These are phyloP conservation scores for Polypterus senegalus DNA, from an alignment of 2,113 vertebrate genomes.

Conservation along the genomic window DNA sequence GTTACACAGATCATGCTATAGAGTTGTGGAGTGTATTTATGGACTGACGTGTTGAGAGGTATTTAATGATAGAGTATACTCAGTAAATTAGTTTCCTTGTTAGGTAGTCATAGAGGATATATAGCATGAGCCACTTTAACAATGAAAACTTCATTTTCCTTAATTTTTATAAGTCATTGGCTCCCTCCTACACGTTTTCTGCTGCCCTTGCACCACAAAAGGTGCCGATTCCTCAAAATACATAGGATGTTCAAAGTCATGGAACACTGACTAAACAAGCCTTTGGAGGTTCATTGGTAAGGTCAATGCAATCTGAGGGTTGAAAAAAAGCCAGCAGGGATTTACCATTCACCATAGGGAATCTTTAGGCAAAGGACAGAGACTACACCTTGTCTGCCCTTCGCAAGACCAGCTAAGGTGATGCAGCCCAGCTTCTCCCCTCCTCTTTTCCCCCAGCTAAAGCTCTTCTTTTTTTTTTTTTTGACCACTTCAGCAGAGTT, in stretches of 20 bases:
- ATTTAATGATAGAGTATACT: too few relatives aligned
- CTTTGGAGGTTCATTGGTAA: constrained; percentile 1
- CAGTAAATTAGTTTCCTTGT: too few relatives aligned
- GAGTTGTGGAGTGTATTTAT: too few relatives aligned
- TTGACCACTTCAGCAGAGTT: constrained; percentile 50
- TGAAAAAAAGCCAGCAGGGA: constrained; percentile 34
- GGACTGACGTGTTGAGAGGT: too few relatives aligned
- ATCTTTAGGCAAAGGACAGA: constrained; percentile 35
- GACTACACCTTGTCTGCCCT: constrained; percentile 70
- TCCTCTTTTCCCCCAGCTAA: constrained; percentile 47
- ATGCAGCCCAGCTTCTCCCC: too few relatives aligned
- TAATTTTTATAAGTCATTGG: too few relatives aligned
- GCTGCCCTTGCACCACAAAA: background rate
- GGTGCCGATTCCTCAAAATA: background rate
- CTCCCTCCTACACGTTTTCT: background rate
- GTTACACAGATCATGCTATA: too few relatives aligned
- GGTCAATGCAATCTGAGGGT: background rate
- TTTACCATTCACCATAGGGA: constrained; percentile 35
- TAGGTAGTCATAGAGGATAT: too few relatives aligned
- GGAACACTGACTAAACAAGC: background rate
- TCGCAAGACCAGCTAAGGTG: constrained; percentile 64
- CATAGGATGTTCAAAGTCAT: background rate
- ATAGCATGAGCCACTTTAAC: too few relatives aligned
- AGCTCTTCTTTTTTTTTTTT: constrained; percentile 49
- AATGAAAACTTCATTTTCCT: too few relatives aligned